Percentiles rank a stretch among this genome's conserved stretches.
phyloP scores from a whole-genome alignment of 2,113 vertebrate species.

The Osmerus eperlanus region DNA sequence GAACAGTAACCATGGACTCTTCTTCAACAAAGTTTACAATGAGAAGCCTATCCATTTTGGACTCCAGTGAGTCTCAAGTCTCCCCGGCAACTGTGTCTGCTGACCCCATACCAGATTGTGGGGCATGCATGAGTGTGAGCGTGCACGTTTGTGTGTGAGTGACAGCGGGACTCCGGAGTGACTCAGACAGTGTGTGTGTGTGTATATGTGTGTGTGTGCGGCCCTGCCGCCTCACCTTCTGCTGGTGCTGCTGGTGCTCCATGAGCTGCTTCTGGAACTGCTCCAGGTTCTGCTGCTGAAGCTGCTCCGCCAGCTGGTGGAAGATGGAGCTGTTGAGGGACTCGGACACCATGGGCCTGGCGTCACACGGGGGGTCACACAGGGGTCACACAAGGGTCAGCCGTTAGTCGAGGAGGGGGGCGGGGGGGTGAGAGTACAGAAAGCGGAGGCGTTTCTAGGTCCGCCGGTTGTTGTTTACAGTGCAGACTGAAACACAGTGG shows the following conservation, averaged over 20 bases:
- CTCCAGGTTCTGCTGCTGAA: slow-evolving; percentile 96
- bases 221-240: slow-evolving; percentile 74
- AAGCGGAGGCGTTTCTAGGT: too few relatives aligned
- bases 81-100: too few relatives aligned
- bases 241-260: slow-evolving; percentile 76
- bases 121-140: background rate
- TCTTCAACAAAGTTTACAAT: too few relatives aligned
- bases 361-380: background rate
- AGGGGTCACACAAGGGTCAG: background rate
- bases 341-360: slow-evolving; percentile 89
- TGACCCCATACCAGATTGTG: background rate
- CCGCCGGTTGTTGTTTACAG: too few relatives aligned
- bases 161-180: too few relatives aligned
- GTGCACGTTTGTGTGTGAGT: background rate
- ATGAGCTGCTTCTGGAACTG: slow-evolving; percentile 95
- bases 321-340: slow-evolving; percentile 97
- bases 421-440: too few relatives aligned
- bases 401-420: too few relatives aligned
- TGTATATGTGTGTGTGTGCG: background rate
- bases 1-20: too few relatives aligned
- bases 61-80: too few relatives aligned
- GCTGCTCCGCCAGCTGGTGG: slow-evolving; percentile 94
- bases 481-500: background rate
- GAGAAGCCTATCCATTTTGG: too few relatives aligned
- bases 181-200: background rate